phyloP scores from a whole-genome alignment of 2,113 vertebrate species.

The Setophaga coronata region DNA sequence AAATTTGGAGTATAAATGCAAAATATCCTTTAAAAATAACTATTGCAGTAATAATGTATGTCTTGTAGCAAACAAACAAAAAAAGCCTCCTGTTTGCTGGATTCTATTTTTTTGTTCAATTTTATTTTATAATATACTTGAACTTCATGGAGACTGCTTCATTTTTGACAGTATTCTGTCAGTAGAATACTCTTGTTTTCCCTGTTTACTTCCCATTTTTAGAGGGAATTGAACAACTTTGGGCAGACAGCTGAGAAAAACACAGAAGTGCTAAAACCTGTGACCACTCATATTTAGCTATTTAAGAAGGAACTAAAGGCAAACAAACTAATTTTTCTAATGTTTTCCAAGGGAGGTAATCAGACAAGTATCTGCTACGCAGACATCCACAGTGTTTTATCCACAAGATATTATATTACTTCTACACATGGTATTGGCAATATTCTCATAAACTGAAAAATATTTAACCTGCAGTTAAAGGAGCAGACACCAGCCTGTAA shows the following conservation, averaged over 20 bases:
- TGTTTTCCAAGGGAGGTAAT: neutral
- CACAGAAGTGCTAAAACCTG: neutral
- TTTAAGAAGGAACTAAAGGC: neutral
- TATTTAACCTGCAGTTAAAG: neutral
- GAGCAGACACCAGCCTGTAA: neutral
- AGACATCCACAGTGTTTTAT: neutral
- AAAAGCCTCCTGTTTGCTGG: neutral
- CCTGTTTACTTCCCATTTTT: neutral
- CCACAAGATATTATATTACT: neutral
- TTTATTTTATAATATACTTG: neutral
- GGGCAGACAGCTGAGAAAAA: neutral
- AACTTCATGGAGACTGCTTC: neutral
- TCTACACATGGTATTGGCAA: neutral
- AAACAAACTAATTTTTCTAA: neutral
- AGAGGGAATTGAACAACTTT: neutral
- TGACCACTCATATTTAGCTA: neutral
- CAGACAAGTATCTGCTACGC: neutral
- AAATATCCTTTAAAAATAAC: neutral
- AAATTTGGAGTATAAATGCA: neutral
- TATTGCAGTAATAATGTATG: neutral
- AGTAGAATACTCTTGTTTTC: neutral
- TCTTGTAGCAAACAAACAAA: neutral
- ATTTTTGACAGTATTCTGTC: neutral
- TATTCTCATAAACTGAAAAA: neutral
- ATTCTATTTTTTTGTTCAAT: neutral